Evolutionary conservation across 2,113 vertebrate genomes (phyloP).

Genomic region (Dinomys branickii): DNA sequence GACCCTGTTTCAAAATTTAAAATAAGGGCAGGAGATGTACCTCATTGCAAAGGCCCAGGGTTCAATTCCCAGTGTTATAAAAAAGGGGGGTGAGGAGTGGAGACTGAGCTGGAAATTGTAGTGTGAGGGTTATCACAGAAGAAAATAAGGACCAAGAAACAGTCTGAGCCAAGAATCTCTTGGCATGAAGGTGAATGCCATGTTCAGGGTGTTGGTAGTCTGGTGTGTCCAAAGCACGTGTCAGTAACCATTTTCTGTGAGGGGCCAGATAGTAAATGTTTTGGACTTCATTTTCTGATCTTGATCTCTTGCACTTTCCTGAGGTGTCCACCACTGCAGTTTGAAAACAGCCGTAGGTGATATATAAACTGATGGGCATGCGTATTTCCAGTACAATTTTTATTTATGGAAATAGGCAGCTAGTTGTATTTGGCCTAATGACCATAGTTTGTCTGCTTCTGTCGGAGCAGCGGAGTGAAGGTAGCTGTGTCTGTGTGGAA

Average conservation of each 20-base stretch:
- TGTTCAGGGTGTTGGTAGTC: conserved; percentile 1
- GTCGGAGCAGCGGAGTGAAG: not conserved
- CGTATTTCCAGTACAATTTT: not conserved
- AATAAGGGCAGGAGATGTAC: not conserved
- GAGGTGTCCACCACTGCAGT: not conserved
- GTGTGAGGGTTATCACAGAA: not conserved
- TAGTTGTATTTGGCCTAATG: not conserved
- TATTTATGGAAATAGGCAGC: not conserved
- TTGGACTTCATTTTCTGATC: not conserved
- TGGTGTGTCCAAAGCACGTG: not conserved
- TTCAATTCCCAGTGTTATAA: not conserved
- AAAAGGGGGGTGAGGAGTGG: not conserved
- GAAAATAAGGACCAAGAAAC: not conserved
- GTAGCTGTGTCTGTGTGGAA: not conserved
- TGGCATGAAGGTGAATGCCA: not conserved
- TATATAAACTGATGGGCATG: not conserved
- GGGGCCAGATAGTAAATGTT: not conserved
- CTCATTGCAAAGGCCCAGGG: not conserved
- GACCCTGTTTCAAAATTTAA: not conserved
- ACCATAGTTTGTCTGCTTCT: not conserved
- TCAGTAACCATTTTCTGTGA: not conserved
- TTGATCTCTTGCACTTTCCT: not conserved
- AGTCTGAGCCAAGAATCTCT: conserved; percentile 12
- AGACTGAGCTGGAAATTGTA: conserved; percentile 16
- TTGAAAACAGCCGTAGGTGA: not conserved